phyloP scores from a whole-genome alignment of 2,797 vertebrate genomes.

The Loris lydekkerianus region DNA sequence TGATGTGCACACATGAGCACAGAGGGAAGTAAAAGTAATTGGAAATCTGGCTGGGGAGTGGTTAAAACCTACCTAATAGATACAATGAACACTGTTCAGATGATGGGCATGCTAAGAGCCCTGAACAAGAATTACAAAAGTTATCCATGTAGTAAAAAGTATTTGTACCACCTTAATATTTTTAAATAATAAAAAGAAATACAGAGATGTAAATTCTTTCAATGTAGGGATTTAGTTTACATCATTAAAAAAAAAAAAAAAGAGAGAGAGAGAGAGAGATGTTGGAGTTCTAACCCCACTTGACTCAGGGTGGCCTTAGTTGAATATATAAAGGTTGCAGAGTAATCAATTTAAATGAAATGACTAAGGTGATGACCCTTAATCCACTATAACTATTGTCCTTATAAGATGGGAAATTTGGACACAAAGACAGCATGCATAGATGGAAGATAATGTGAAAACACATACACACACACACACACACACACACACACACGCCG shows the following conservation, averaged over 20 bases:
- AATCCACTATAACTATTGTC: not conserved
- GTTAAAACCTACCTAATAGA: no score
- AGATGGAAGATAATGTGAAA: not conserved
- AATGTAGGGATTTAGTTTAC: no score
- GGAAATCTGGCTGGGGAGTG: no score
- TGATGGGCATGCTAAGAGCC: no score
- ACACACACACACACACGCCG: no score
- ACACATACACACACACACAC: not conserved
- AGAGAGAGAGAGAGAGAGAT: no score
- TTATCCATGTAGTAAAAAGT: no score
- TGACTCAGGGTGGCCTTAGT: not conserved
- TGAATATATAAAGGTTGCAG: not conserved
- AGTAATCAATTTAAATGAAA: not conserved
- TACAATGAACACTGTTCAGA: no score
- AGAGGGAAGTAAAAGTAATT: no score
- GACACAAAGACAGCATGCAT: not conserved
- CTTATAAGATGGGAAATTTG: not conserved
- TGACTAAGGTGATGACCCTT: not conserved
- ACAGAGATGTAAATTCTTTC: not conserved
- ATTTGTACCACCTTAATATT: no score
- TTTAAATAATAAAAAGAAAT: not conserved
- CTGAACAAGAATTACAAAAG: no score
- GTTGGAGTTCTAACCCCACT: not conserved
- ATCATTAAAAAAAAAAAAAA: not conserved
- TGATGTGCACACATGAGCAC: no score